phyloP scores from a whole-genome alignment of 1,140 invertebrate species.

The Varroa destructor region DNA sequence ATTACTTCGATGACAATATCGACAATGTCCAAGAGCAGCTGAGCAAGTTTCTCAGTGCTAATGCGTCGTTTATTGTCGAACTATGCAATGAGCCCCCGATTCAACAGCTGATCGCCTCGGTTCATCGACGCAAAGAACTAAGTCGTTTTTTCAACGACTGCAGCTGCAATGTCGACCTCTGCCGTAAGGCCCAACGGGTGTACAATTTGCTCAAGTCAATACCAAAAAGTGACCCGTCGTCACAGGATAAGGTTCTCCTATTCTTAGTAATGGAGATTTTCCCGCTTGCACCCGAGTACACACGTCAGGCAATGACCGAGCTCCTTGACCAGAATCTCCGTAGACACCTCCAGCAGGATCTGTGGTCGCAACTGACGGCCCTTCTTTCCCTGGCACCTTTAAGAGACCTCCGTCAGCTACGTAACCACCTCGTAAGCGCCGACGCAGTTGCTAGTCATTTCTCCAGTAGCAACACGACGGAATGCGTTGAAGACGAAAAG shows the following conservation, averaged over 20 bases:
- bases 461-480: background rate
- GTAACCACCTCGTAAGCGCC: background rate
- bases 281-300: background rate
- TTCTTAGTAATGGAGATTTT: constrained; percentile 1
- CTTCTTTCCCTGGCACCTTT: background rate
- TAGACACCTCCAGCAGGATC: constrained; percentile 13
- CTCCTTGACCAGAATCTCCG: constrained; percentile 21
- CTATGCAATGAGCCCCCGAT: constrained; percentile 7
- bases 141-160: constrained; percentile 19
- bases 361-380: constrained; percentile 4
- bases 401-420: background rate
- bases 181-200: background rate
- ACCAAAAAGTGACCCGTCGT: constrained; percentile 7
- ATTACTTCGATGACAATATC: constrained; percentile 23
- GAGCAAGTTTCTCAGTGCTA: background rate
- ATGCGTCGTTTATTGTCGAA: constrained; percentile 9
- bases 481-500: constrained; percentile 11
- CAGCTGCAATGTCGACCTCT: background rate
- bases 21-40: background rate
- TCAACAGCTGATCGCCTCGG: constrained; percentile 15
- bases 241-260: background rate
- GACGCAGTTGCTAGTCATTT: constrained; percentile 4
- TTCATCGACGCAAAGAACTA: constrained; percentile 6
- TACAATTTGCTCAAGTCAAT: constrained; percentile 1
- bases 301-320: constrained; percentile 6